Evolutionary conservation across 2,797 vertebrate genomes (phyloP), one percentile per base, ranked within the genome.

Genomic region (Xiphorhynchus erythropygius): DNA sequence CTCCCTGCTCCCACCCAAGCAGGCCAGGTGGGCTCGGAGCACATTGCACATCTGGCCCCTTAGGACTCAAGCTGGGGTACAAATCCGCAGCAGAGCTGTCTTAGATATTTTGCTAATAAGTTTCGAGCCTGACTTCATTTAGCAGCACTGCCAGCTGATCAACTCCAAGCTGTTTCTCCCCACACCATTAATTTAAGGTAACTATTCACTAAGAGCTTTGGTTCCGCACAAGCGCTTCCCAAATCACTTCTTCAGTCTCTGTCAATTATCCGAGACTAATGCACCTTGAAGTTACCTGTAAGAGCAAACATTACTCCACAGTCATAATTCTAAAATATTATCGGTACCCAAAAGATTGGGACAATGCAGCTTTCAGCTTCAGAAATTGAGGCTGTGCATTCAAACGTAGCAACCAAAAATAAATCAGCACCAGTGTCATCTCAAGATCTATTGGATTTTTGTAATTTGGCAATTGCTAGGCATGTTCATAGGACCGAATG

Each of bases 41-140:
- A 41, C 33, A 0, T 16, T 9, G 56, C 41, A 77, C 19, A 53
- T 64, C 33, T 27, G 52, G 57, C 53, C 62, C 74, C 37, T 39
- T 21, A 75, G 46, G 32, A 53, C 62, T 50, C n/a, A 4, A 33
- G 15, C 32, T 9, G 44, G 78, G 1, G 2, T 33, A 49, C 82
- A 87, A 94, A 96, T 84, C 44, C 57, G 30, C 12, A 71, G 73
- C 91, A 91, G 68, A 7, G 4, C 75, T 56, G 70, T 25, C 82
- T 41, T 4, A 57, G 68, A 69, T 78, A 92, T 93, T 85, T 92
- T 82, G 83, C 82, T 96, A 95, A 90, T 95, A 77, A 92, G 65
- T 90, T 92, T 70, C 84, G 90, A 97, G 96, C 93, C 91, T 14
- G 73, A 56, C 83, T 87, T 86, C 93, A 53, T 88, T 90, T 87